Evolutionary conservation across 2,113 vertebrate species (phyloP).

Genomic region (Pogonocichla stellata): DNA sequence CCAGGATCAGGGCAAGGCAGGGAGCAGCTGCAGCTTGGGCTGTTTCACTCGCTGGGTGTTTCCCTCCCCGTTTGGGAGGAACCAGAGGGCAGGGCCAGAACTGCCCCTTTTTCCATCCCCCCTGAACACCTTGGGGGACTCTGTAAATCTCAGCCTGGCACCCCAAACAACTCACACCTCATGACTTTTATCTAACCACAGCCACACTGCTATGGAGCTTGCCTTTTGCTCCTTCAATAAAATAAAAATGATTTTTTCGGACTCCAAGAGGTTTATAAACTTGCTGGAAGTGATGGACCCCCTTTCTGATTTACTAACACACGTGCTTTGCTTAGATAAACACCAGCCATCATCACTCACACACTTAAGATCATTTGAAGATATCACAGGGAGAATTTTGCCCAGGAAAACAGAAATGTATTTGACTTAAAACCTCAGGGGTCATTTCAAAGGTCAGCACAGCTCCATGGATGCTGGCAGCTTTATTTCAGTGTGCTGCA

Average conservation of each 20-base stretch:
- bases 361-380: not conserved
- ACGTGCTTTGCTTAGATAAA: not conserved
- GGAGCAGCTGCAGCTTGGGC: not conserved
- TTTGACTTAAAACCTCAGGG: not conserved
- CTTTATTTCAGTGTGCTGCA: not conserved
- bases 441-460: not conserved
- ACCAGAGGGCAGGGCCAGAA: not conserved
- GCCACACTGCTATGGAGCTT: not conserved
- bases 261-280: not conserved
- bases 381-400: not conserved
- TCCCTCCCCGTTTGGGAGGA: rapidly evolving
- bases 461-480: not conserved
- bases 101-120: not conserved
- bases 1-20: not conserved
- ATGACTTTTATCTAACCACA: not conserved
- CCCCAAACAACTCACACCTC: not conserved
- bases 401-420: not conserved
- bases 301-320: not conserved
- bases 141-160: not conserved
- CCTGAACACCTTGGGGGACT: rapidly evolving
- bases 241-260: not conserved
- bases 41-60: not conserved
- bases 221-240: not conserved
- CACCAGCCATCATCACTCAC: not conserved
- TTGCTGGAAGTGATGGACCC: rapidly evolving